Conservation (phyloP, 2,113 vertebrate species). For the Hiodon alosoides region DNA sequence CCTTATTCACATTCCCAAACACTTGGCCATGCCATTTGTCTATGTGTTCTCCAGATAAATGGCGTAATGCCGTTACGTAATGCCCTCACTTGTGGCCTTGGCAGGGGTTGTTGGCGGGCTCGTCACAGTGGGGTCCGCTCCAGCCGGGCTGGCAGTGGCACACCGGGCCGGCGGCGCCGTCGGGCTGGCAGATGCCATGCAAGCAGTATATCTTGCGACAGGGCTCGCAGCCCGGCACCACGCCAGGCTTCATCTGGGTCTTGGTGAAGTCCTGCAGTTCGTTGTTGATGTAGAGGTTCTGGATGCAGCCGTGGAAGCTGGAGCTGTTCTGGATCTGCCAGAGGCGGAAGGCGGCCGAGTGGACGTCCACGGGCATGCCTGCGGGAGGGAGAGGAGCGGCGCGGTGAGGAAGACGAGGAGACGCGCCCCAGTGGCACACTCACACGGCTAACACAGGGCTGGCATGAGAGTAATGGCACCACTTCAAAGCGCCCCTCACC, state of each 20-base stretch:
- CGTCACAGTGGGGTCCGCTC: constrained; percentile 85
- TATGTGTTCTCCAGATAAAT: too few species aligned
- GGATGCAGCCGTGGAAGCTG: constrained; percentile 96
- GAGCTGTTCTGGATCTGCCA: constrained; percentile 94
- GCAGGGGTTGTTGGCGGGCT: constrained; percentile 74
- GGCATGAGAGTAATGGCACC: constrained; percentile 52
- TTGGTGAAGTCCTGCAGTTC: constrained; percentile 98
- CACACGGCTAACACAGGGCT: constrained; percentile 52
- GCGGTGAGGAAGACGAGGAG: not conserved
- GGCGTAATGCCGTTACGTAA: too few species aligned
- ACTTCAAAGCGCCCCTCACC: constrained; percentile 51
- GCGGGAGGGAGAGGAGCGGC: not conserved
- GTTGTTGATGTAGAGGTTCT: constrained; percentile 97
- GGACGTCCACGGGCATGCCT: constrained; percentile 93
- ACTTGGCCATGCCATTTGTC: too few species aligned
- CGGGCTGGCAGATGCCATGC: constrained; percentile 91
- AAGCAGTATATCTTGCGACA: constrained; percentile 93
- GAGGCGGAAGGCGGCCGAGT: constrained; percentile 80
- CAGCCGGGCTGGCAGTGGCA: constrained; percentile 92
- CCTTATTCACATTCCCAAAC: too few species aligned
- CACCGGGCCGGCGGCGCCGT: constrained; percentile 71
- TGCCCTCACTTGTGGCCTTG: constrained; percentile 83
- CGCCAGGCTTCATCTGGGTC: constrained; percentile 92
- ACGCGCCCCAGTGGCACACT: not conserved
- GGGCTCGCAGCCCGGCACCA: constrained; percentile 91